phyloP scores from a whole-genome alignment of 2,888 invertebrate genomes.

The Standfussiana lucernea region DNA sequence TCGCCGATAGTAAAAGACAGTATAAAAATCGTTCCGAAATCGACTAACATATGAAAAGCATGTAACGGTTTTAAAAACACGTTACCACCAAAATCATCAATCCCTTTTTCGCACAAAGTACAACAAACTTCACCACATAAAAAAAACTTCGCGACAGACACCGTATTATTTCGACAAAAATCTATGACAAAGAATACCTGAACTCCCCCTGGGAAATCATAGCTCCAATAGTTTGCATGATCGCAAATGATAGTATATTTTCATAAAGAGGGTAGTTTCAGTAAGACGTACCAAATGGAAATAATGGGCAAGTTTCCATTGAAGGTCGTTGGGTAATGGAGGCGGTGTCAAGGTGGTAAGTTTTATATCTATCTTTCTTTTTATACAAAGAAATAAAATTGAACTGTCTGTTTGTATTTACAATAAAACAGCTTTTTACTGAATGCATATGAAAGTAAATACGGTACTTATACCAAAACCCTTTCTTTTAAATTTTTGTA shows the following conservation, averaged over 20 bases:
- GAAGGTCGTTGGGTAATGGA: constrained; percentile 46
- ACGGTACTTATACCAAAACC: too few species aligned
- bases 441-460: too few species aligned
- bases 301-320: constrained; percentile 57
- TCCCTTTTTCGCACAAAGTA: constrained; percentile 4
- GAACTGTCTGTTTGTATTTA: background rate
- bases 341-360: constrained; percentile 8
- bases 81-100: background rate
- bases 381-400: background rate
- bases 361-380: background rate
- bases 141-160: constrained; percentile 35
- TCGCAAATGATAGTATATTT: constrained; percentile 77
- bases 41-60: too few species aligned
- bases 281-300: constrained; percentile 56
- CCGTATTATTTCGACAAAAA: constrained; percentile 54
- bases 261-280: constrained; percentile 72
- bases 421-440: background rate
- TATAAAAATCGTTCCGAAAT: too few species aligned
- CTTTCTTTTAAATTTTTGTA: too few species aligned
- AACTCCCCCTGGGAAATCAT: constrained; percentile 79
- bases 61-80: too few species aligned
- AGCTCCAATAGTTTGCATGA: constrained; percentile 75
- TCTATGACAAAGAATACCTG: constrained; percentile 54
- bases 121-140: constrained; percentile 20
- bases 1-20: too few species aligned